Base-by-base conservation (phyloP, 2,888 invertebrate species). In the Acrobasis repandana region DNA sequence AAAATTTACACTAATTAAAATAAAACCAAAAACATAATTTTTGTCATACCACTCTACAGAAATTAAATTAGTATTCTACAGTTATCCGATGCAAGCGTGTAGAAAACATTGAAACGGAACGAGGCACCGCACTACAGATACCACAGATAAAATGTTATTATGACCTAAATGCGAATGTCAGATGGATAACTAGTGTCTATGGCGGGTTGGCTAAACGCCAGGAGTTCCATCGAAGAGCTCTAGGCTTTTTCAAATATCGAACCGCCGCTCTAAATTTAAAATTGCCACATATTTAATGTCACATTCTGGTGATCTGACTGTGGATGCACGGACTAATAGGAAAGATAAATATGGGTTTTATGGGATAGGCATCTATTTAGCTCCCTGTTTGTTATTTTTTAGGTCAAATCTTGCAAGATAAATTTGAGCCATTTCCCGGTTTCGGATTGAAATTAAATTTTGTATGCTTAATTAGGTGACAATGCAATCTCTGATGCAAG, bases 141-240 rank as follows among this genome's bases (percentile, higher is more conserved):
- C n/a, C 66, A 60, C 72, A 71, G 78, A 81, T 80, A 80, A 81
- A 82, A 80, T 80, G 81, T 80, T 76, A 81, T 79, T 83, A 78
- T 80, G 82, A 83, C 81, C 82, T 70, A 80, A 82, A 82, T 83
- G 75, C 73, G 75, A 66, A 75, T 75, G 74, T 78, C 76, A 75
- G 78, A 72, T 72, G 74, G 66, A 68, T 74, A 77, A 69, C 75
- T 71, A 73, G 78, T 75, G 73, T 70, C 66, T 67, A 64, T 67
- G 70, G 65, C 67, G 72, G 74, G 69, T 82, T 85, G 85, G 85
- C 76, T 54, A 52, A 54, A 54, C 63, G 83, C 86, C 85, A 85
- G 70, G 62, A 62, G 50, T 61, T 56, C 65, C 64, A 63, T 68
- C 67, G 66, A 66, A 69, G 67, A 68, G 72, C 64, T 67, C 67